Evolutionary conservation across 2,888 invertebrate genomes (phyloP), one percentile per base, ranked within the genome.

Genomic region (Lasioglossum malachurum): DNA sequence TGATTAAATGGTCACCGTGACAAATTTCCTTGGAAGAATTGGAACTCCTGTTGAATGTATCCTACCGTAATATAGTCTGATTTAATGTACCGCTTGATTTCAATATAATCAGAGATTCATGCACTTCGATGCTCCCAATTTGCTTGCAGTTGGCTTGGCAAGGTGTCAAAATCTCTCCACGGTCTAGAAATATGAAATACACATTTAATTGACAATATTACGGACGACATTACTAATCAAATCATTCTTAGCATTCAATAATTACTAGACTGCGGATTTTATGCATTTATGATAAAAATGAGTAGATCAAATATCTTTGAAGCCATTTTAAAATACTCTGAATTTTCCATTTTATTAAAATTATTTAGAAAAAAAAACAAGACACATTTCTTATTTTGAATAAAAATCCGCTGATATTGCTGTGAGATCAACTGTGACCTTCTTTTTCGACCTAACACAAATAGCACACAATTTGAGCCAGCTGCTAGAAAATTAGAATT

Each of bases 61-160:
- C 38, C 10, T 23, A 38, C 35, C 4, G 35, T 35, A 23, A 19
- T 38, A 19, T 23, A 69, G 23, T 69, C 38, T 38, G 38, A 23
- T 69, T 69, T 38, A 69, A 69, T 12, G 69, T 38, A 69, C 69
- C 69, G 69, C 23, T 69, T 69, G 23, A 69, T 38, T 69, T 35
- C 38, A 69, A 69, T 69, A 35, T 69, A 69, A 69, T 69, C 69
- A 38, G 38, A 23, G 38, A 71, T n/a, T 71, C n/a, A 38, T 41
- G 12, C 38, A 71, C 38, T 41, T 71, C 71, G 71, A 71, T 71
- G 14, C 38, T 41, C 41, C 71, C n/a, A 41, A 41, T 71, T 71
- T 41, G 38, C 5, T 38, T 5, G 41, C n/a, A n/a, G 71, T 41
- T 41, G 41, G n/a, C 5, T 71, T 71, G 71, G 41, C 71, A 41